These are phyloP conservation scores for Eidolon dupreanum DNA, from an alignment of 2,797 vertebrate genomes.

Conservation along the genomic window DNA sequence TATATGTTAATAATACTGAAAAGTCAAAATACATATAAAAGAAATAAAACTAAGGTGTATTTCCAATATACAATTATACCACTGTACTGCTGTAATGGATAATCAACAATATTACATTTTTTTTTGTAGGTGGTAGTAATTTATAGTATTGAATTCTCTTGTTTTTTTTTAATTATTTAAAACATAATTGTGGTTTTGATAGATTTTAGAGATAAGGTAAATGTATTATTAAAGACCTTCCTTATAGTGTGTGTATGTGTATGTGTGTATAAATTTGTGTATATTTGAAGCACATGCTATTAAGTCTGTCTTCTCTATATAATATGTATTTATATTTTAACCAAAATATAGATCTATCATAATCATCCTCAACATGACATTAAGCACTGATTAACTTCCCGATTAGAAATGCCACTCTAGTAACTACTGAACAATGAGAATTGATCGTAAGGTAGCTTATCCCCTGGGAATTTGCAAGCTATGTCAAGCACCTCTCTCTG, in stretches of 20 bases:
- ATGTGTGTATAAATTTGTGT: background rate
- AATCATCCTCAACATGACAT: background rate
- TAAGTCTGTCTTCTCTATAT: background rate
- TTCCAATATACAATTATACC: background rate
- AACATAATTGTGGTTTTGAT: background rate
- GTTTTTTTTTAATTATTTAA: background rate
- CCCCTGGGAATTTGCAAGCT: background rate
- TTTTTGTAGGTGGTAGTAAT: background rate
- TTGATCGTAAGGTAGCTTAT: background rate
- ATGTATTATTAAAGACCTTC: background rate
- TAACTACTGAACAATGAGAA: conserved; percentile 5
- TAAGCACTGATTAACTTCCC: background rate
- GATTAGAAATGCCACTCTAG: background rate
- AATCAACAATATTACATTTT: background rate
- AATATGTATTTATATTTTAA: background rate
- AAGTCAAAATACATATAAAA: background rate
- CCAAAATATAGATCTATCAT: background rate
- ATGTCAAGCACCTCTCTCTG: background rate
- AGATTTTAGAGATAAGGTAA: background rate
- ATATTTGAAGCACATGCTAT: background rate
- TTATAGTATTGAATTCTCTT: background rate
- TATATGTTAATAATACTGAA: background rate
- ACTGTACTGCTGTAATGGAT: background rate
- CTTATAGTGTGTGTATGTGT: background rate
- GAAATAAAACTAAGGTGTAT: background rate